A percentile compares a stretch with the other conserved stretches of the same genome.
Evolutionary conservation across 2,797 vertebrate genomes (phyloP).

Genomic region (Chaetophractus vellerosus): DNA sequence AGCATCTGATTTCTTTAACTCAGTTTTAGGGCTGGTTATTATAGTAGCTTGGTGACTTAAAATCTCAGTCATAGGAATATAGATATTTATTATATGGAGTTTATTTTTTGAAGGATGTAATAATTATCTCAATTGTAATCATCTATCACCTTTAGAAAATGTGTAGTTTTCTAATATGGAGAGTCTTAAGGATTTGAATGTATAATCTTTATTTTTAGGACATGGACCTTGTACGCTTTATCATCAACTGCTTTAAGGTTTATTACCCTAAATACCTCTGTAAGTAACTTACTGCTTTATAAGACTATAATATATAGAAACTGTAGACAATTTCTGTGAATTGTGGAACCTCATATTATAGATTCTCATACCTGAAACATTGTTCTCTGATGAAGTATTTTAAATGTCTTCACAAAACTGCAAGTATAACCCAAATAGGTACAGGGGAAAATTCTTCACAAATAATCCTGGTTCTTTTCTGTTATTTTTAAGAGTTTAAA

Average conservation of each 20-base stretch:
- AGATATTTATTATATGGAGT: conserved; percentile 24
- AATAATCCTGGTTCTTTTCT: conserved; percentile 49
- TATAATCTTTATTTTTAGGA: conserved; percentile 93
- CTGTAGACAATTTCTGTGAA: conserved; percentile 26
- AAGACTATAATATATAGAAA: conserved; percentile 53
- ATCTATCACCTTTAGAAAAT: conserved; percentile 70
- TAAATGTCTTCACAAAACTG: conserved; percentile 49
- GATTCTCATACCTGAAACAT: conserved; percentile 26
- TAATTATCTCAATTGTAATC: conserved; percentile 66
- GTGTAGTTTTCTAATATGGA: conserved; percentile 37
- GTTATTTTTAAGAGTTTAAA: conserved; percentile 61
- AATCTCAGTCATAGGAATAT: conserved; percentile 47
- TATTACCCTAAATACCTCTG: conserved; percentile 99
- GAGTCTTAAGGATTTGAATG: conserved; percentile 66
- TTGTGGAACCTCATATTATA: conserved; percentile 14
- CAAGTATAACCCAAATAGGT: neutral
- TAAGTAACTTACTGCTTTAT: conserved; percentile 91
- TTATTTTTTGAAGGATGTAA: conserved; percentile 51
- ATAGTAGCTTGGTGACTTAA: conserved; percentile 67
- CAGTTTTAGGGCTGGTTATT: conserved; percentile 54
- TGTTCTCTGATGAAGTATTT: conserved; percentile 62
- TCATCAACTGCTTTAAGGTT: conserved; percentile 97
- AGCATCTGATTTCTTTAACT: conserved; percentile 59
- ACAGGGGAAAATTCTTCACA: neutral
- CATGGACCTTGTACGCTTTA: conserved; percentile 98